phyloP scores from a whole-genome alignment of 2,797 vertebrate genomes.

The Glossophaga mutica region DNA sequence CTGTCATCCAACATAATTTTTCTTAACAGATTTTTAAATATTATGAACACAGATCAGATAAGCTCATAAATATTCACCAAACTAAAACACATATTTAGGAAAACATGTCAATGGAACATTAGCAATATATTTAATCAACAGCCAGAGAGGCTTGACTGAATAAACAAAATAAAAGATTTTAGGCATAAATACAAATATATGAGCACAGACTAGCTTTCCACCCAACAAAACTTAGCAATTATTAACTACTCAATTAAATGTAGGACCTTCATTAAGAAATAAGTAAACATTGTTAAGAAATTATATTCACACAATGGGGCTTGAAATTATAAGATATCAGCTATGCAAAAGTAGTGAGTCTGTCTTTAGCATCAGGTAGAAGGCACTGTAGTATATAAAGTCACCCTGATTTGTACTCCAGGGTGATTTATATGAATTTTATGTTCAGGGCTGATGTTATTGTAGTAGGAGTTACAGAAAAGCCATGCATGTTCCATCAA shows the following conservation, averaged over 20 bases:
- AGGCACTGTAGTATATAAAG: neutral
- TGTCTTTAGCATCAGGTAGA: neutral
- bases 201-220: neutral
- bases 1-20: conserved; percentile 65
- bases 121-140: conserved; percentile 70
- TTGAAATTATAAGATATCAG: conserved; percentile 16
- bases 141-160: conserved; percentile 58
- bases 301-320: neutral
- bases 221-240: conserved; percentile 44
- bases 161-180: conserved; percentile 56
- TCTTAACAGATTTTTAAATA: conserved; percentile 49
- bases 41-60: conserved; percentile 30
- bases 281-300: conserved; percentile 45
- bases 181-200: conserved; percentile 53
- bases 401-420: neutral
- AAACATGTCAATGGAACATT: conserved; percentile 74
- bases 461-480: neutral
- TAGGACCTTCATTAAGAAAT: neutral
- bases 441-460: neutral
- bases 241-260: conserved; percentile 3
- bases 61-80: conserved; percentile 72
- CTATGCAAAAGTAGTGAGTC: neutral
- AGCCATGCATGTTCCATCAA: conserved; percentile 42
- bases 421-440: neutral
- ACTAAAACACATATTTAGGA: conserved; percentile 17